Conservation (phyloP, 2,113 vertebrate genomes). For the Eclectus roratus region DNA sequence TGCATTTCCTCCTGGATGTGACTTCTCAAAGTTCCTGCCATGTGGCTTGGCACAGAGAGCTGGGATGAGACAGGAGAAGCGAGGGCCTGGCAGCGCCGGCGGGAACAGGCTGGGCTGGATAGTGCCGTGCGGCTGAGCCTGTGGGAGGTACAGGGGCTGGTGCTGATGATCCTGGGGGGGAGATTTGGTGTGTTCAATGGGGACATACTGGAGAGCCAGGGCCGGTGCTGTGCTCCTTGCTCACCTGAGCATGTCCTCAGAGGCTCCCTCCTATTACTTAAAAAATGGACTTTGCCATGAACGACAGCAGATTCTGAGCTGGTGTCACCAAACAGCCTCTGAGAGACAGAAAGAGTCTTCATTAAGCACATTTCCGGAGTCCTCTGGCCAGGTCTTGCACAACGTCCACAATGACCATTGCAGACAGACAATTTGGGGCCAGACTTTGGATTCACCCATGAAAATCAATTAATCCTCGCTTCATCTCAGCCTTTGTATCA, state of each 20-base stretch:
- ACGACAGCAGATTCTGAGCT: background rate
- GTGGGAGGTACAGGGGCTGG: background rate
- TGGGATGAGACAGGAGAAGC: rapidly evolving
- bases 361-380: background rate
- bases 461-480: background rate
- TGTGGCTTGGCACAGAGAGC: background rate
- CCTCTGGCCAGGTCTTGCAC: background rate
- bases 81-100: background rate
- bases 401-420: background rate
- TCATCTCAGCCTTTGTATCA: background rate
- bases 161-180: rapidly evolving
- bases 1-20: background rate
- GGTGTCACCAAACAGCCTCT: background rate
- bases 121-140: background rate
- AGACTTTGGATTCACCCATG: background rate
- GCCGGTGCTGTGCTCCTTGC: rapidly evolving
- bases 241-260: background rate
- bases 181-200: background rate
- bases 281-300: background rate
- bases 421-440: background rate
- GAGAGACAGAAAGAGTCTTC: background rate
- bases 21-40: background rate
- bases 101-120: background rate
- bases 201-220: background rate
- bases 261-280: background rate